Evolutionary conservation across 2,888 invertebrate genomes (phyloP), one percentile per base, ranked within the genome.

Genomic region (Malachius bipustulatus): DNA sequence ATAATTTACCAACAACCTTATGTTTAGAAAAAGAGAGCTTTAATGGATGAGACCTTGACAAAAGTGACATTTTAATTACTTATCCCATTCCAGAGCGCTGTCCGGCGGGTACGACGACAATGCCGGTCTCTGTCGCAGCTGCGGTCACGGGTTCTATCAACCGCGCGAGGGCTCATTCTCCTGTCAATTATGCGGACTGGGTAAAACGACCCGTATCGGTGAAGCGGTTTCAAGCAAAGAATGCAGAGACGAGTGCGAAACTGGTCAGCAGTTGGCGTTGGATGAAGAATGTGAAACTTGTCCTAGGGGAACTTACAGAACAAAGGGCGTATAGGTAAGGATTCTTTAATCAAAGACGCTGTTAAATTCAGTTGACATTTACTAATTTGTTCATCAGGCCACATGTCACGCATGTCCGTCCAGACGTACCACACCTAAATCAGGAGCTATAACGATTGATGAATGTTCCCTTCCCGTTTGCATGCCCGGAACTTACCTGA

Each of bases 111-210:
- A 88, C 62, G 90, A 93, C 55, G 82, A 85, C 26, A 78, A 80
- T 28, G 81, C 82, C 1, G 90, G 89, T 27, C 69, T 89, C 2
- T 96, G 96, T 55, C 71, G 85, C 34, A 82, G 84, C 46, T 96
- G 96, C 57, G 93, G 94, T 1, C 85, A 90, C 54, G 94, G 94
- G 2, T 90, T 88, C 55, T 96, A 82, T 62, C 96, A 93, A 57
- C 77, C 90, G 0, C 74, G 77, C 24, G 90, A 91, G 62, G 91
- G 91, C 2, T 82, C 91, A 32, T 91, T 93, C 66, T 73, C 80
- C 2, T 93, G 93, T 54, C 68, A 81, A 35, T 70, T 90, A 1
- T 94, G 94, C 54, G 88, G 89, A 1, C 68, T 88, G 32, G 91
- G 90, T 4, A 85, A 89, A 57, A 94, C 93, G 1, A 96, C 96